Evolutionary conservation across 1,140 invertebrate genomes (phyloP).

Genomic region (Drosophila persimilis): DNA sequence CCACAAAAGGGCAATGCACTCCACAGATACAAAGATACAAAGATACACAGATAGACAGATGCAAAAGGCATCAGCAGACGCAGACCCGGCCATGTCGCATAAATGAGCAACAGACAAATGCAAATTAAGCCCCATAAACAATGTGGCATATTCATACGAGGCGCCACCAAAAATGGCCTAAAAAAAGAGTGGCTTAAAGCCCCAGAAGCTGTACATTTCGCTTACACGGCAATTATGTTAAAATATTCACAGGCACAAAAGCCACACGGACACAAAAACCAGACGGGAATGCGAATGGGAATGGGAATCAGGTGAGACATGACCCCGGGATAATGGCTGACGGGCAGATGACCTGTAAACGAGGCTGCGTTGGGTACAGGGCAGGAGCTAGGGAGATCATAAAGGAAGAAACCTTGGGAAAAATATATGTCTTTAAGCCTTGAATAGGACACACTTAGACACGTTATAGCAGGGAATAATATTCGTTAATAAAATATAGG

Average conservation of each 20-base stretch:
- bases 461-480: too few species aligned
- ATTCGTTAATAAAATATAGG: too few species aligned
- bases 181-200: conserved; percentile 24
- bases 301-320: conserved; percentile 16
- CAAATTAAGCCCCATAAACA: conserved; percentile 61
- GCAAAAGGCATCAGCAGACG: background rate
- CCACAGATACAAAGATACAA: conserved; percentile 19
- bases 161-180: conserved; percentile 54
- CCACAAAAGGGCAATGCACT: conserved; percentile 47
- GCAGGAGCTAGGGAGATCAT: too few species aligned
- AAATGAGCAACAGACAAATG: conserved; percentile 50
- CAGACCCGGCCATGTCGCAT: background rate
- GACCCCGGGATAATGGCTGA: conserved; percentile 24
- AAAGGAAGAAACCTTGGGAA: too few species aligned
- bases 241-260: conserved; percentile 36
- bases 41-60: conserved; percentile 12
- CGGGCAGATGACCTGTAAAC: conserved; percentile 25
- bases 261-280: background rate
- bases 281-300: conserved; percentile 11
- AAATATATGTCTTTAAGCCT: too few species aligned
- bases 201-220: conserved; percentile 48
- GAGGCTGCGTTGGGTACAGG: too few species aligned
- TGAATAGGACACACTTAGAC: too few species aligned
- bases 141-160: conserved; percentile 49
- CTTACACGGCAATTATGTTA: conserved; percentile 60